A percentile compares a stretch with the other conserved stretches of the same genome.
phyloP scores from a whole-genome alignment of 2,888 invertebrate genomes.

The Chrysotoxum bicinctum region DNA sequence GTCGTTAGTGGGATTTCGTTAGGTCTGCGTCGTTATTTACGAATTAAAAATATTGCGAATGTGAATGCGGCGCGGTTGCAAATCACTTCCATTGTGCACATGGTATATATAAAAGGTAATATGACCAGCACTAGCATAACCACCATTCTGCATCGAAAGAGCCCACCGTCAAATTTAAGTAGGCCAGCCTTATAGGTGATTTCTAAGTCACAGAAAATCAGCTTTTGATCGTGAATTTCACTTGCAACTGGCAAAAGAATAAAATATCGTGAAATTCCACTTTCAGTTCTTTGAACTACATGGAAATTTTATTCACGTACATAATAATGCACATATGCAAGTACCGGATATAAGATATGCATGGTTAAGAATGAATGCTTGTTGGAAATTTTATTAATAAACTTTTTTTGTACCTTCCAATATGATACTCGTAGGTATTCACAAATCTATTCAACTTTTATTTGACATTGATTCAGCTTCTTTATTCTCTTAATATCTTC shows the following conservation, averaged over 20 bases:
- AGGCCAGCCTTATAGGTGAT: slow-evolving; percentile 68
- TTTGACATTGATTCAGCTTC: too few species aligned
- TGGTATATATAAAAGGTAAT: slow-evolving; percentile 14
- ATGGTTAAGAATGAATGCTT: background rate
- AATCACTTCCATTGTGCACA: slow-evolving; percentile 56
- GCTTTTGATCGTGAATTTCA: slow-evolving; percentile 66
- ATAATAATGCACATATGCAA: too few species aligned
- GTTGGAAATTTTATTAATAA: background rate
- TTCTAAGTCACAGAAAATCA: slow-evolving; percentile 56
- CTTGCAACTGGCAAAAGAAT: slow-evolving; percentile 26
- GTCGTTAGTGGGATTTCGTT: slow-evolving; percentile 66
- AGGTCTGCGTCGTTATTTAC: slow-evolving; percentile 41
- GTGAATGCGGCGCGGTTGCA: slow-evolving; percentile 27
- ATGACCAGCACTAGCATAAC: background rate
- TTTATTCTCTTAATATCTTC: too few species aligned
- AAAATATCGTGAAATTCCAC: slow-evolving; percentile 58
- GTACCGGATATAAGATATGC: background rate
- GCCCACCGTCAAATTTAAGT: slow-evolving; percentile 44
- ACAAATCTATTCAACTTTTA: too few species aligned
- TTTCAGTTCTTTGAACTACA: slow-evolving; percentile 54
- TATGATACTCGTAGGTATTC: too few species aligned
- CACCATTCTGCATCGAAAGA: slow-evolving; percentile 1
- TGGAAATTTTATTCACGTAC: background rate
- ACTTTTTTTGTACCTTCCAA: too few species aligned
- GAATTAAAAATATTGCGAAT: slow-evolving; percentile 40